phyloP scores from a whole-genome alignment of 2,113 vertebrate species.

The Phylloscopus trochiloides region DNA sequence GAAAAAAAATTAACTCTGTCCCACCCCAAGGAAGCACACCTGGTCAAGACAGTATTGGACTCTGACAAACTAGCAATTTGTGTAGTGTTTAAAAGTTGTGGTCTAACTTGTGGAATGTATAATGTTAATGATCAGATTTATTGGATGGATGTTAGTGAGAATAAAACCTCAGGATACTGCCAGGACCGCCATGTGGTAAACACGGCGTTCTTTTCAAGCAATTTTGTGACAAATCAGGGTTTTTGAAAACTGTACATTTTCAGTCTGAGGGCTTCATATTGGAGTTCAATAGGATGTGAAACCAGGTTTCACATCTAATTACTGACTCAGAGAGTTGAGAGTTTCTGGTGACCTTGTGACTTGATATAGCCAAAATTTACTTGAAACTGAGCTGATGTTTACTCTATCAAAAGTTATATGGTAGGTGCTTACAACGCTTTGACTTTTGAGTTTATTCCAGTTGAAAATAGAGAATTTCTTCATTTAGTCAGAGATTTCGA shows the following conservation, averaged over 20 bases:
- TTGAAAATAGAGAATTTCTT: neutral
- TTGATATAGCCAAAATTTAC: neutral
- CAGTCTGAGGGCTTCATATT: neutral
- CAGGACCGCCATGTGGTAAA: neutral
- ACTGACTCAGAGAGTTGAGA: neutral
- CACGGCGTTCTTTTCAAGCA: neutral
- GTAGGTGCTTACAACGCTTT: neutral
- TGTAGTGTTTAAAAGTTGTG: neutral
- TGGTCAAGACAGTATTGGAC: neutral
- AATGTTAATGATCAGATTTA: neutral
- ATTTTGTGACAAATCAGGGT: neutral
- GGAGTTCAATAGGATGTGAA: neutral
- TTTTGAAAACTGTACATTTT: neutral
- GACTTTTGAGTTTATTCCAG: neutral
- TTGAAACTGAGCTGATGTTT: neutral
- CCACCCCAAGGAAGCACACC: neutral
- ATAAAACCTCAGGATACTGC: neutral
- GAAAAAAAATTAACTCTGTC: neutral
- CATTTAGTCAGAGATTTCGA: neutral
- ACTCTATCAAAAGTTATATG: neutral
- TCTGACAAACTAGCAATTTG: neutral
- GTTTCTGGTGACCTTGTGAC: neutral
- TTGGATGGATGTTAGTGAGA: neutral
- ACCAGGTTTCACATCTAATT: neutral
- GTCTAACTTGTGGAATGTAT: neutral